Base-by-base conservation (phyloP, 2,113 vertebrate genomes). In the Amphiprion percula region DNA sequence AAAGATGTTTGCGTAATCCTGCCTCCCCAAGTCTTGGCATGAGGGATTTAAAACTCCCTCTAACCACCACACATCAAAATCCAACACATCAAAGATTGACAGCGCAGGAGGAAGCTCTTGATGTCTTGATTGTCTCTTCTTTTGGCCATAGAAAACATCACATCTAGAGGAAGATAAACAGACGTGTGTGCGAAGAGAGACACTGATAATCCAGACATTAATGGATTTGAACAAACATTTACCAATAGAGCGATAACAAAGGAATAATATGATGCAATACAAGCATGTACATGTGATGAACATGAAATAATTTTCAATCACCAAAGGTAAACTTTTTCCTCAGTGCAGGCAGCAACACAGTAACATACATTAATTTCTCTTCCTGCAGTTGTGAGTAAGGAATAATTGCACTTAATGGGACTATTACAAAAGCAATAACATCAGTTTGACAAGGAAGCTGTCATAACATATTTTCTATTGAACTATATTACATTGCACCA, bases 121-220 rank as follows among this genome's bases (percentile, higher is more conserved):
- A 87, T 84, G 70, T 74, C 73, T 88, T 82, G 53, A 73, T 46
- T 80, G 69, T 77, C 81, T 60, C 62, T 69, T 75, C 24, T 76
- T 86, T 79, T 60, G 12, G 47, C 54, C 17, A 50, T 53, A 70
- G 47, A 75, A 88, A 80, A 78, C 15, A 66, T 79, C 19, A 64
- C 55, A 46, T 70, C 69, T 53, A 61, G 28, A 84, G 56, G 53
- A 33, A 80, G 50, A 80, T 52, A 77, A 65, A 70, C 60, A 68
- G 60, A 84, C 75, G 28, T 44, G 28, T 46, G 7, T 41, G 49
- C 19, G 63, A 37, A 24, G 8, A 58, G 0, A 44, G 5, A 65
- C 16, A 52, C 37, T 44, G 19, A 26, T 30, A 44, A 54, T 39
- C 5, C 37, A 7, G 2, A 67, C 68, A 76, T 54, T 2, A 26